Percentiles rank a stretch among this genome's conserved stretches.
Evolutionary conservation across 2,797 vertebrate species (phyloP).

Genomic region (Poecile montanus): DNA sequence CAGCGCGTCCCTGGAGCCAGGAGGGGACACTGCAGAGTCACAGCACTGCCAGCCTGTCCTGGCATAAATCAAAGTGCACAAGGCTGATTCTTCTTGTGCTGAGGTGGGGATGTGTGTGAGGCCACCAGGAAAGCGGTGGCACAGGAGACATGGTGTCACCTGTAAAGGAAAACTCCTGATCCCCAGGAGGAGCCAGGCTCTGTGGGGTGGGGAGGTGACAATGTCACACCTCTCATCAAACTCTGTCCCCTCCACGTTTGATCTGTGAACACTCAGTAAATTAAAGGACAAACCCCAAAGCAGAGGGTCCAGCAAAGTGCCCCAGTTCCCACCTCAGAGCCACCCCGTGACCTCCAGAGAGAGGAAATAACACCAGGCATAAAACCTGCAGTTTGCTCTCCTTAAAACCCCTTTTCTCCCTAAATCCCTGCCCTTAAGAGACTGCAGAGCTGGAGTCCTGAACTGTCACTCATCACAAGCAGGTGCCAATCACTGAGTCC

Average conservation of each 20-base stretch:
- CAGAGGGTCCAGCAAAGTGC: neutral
- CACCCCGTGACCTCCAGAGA: neutral
- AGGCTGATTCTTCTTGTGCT: rapidly evolving
- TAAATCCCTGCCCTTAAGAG: neutral
- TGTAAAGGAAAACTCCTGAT: too few species aligned
- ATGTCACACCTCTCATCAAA: rapidly evolving
- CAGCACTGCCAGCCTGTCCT: neutral
- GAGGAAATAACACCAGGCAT: neutral
- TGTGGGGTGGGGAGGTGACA: neutral
- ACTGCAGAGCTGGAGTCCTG: neutral
- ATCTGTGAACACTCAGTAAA: neutral
- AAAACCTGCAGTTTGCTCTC: neutral
- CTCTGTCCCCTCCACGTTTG: neutral
- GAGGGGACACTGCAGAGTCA: neutral
- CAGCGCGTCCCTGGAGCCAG: neutral
- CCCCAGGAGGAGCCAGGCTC: neutral
- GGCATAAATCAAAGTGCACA: neutral
- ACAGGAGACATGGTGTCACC: neutral
- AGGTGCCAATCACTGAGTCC: neutral
- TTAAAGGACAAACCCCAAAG: neutral
- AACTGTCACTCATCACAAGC: neutral
- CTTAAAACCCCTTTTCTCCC: neutral
- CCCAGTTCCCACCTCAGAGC: neutral
- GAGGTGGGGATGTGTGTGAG: rapidly evolving
- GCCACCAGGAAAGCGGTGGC: too few species aligned